phyloP scores from a whole-genome alignment of 1,140 invertebrate species.

The Trichonephila clavipes region DNA sequence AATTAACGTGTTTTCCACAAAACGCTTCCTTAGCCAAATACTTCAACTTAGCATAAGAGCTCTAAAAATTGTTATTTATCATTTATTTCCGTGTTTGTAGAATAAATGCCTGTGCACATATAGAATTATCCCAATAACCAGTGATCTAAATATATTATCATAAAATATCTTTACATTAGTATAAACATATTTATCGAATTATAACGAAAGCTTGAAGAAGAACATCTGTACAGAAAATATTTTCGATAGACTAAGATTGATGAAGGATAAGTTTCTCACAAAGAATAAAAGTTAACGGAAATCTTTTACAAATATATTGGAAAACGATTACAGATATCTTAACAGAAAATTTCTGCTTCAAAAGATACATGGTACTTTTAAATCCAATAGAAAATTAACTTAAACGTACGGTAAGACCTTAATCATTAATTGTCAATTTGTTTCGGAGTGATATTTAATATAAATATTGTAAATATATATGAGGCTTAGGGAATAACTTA shows the following conservation, averaged over 20 bases:
- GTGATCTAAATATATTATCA: too few species aligned
- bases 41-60: too few species aligned
- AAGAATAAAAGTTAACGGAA: slow-evolving; percentile 38
- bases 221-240: not conserved
- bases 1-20: too few species aligned
- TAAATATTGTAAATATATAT: too few species aligned
- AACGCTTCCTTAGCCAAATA: too few species aligned
- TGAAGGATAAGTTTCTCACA: not conserved
- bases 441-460: not conserved
- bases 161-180: too few species aligned
- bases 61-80: too few species aligned
- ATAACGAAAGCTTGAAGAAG: not conserved
- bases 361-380: not conserved
- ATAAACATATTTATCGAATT: not conserved
- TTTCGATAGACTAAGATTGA: slow-evolving; percentile 18
- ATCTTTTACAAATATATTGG: slow-evolving; percentile 21
- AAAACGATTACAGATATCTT: slow-evolving; percentile 16
- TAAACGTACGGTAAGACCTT: too few species aligned
- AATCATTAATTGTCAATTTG: not conserved
- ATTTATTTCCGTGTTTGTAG: too few species aligned
- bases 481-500: too few species aligned
- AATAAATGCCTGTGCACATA: too few species aligned
- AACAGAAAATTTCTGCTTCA: not conserved
- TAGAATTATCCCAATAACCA: too few species aligned
- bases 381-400: not conserved